phyloP scores from a whole-genome alignment of 2,797 vertebrate species.

The Coilia nasus region DNA sequence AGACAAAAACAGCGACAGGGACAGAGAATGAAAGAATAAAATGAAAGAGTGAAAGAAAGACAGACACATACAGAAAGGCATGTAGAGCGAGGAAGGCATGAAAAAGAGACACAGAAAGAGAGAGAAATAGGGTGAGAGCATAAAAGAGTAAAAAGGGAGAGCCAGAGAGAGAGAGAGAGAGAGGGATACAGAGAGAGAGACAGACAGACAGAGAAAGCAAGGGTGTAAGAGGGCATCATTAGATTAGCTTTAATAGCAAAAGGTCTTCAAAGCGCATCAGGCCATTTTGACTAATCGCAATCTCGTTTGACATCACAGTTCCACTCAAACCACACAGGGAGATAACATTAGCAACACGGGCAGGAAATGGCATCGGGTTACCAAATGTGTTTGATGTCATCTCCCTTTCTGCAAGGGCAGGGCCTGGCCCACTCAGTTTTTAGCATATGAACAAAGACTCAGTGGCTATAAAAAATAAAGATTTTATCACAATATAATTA shows the following conservation, averaged over 20 bases:
- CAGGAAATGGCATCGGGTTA: conserved; percentile 12
- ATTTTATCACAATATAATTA: neutral
- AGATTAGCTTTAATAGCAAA: neutral
- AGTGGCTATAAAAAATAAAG: neutral
- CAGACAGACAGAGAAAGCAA: neutral
- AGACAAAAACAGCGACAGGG: neutral
- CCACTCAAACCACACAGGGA: neutral
- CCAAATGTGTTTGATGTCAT: conserved; percentile 15
- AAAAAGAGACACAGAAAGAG: too few species aligned
- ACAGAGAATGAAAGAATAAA: too few species aligned
- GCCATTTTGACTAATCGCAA: conserved; percentile 6
- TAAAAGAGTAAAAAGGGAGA: neutral
- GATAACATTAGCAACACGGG: neutral
- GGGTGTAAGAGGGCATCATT: neutral
- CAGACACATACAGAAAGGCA: neutral
- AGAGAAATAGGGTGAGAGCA: too few species aligned
- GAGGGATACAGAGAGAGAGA: neutral
- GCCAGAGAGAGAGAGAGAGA: neutral
- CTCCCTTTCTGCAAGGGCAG: neutral
- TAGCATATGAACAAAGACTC: neutral
- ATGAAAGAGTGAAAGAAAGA: neutral
- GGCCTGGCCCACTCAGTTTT: neutral
- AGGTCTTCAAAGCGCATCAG: conserved; percentile 6
- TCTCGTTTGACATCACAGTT: conserved; percentile 1
- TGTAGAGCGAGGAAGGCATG: too few species aligned